Conservation (phyloP, 2,888 invertebrate species). For the Gandaritis pyraliata region DNA sequence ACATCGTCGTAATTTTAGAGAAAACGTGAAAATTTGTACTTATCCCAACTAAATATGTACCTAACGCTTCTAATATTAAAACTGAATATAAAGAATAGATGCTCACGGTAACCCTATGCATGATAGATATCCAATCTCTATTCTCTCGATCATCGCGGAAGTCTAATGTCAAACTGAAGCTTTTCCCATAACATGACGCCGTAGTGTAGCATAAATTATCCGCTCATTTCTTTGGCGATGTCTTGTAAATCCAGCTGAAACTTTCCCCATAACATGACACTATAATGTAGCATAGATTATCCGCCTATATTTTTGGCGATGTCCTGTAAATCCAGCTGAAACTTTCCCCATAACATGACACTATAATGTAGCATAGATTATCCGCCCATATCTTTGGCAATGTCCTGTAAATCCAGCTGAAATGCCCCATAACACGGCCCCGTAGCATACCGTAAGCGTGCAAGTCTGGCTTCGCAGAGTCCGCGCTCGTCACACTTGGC, state of each 20-base stretch:
- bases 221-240: not conserved
- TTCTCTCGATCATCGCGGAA: not conserved
- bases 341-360: conserved; percentile 1
- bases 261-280: not conserved
- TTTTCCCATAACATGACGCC: not conserved
- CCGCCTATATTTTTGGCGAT: not conserved
- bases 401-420: not conserved
- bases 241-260: not conserved
- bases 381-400: not conserved
- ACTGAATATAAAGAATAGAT: not conserved
- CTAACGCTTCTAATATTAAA: not conserved
- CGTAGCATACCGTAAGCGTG: conserved; percentile 33
- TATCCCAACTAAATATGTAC: not conserved
- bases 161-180: not conserved
- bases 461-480: conserved; percentile 75
- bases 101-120: too few species aligned
- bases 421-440: conserved; percentile 7
- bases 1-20: not conserved
- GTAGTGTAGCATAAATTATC: not conserved
- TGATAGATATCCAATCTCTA: not conserved
- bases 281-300: not conserved
- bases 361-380: conserved; percentile 15
- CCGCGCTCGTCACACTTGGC: conserved; percentile 83
- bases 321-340: not conserved
- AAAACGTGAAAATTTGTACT: not conserved